Evolutionary conservation across 2,797 vertebrate genomes (phyloP).

Genomic region (Melanogrammus aeglefinus): DNA sequence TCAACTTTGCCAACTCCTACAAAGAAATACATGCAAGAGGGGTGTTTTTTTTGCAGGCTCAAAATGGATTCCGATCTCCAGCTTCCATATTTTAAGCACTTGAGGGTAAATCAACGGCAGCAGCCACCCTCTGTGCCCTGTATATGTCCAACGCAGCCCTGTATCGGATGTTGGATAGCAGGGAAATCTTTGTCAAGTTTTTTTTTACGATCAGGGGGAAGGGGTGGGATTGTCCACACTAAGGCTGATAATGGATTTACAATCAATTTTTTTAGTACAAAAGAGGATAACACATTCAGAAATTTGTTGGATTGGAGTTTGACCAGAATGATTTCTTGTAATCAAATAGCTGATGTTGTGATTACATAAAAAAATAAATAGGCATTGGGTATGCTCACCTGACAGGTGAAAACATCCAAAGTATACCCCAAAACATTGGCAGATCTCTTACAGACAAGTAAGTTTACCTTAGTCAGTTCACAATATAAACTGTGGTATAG

Average conservation of each 20-base stretch:
- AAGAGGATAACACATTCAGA: neutral
- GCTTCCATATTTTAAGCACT: neutral
- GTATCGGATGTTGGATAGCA: neutral
- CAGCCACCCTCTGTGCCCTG: neutral
- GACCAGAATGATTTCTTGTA: neutral
- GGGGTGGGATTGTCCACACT: neutral
- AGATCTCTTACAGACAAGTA: neutral
- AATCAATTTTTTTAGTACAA: neutral
- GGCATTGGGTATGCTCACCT: slow-evolving; percentile 52
- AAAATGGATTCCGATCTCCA: neutral
- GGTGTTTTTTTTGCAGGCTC: neutral
- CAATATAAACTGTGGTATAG: neutral
- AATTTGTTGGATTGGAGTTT: neutral
- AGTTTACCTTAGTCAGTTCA: neutral
- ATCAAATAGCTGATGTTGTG: neutral
- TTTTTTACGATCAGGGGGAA: neutral
- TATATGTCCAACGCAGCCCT: neutral
- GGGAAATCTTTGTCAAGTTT: neutral
- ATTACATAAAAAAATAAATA: neutral
- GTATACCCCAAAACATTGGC: slow-evolving; percentile 37
- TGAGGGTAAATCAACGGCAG: neutral
- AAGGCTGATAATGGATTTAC: neutral
- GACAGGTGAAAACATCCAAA: slow-evolving; percentile 41
- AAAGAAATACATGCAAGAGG: neutral
- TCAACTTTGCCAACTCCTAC: neutral